Percentiles rank a stretch among this genome's conserved stretches.
phyloP scores from a whole-genome alignment of 35 echinoderm and acorn worm genomes.

The Hemicentrotus pulcherrimus region DNA sequence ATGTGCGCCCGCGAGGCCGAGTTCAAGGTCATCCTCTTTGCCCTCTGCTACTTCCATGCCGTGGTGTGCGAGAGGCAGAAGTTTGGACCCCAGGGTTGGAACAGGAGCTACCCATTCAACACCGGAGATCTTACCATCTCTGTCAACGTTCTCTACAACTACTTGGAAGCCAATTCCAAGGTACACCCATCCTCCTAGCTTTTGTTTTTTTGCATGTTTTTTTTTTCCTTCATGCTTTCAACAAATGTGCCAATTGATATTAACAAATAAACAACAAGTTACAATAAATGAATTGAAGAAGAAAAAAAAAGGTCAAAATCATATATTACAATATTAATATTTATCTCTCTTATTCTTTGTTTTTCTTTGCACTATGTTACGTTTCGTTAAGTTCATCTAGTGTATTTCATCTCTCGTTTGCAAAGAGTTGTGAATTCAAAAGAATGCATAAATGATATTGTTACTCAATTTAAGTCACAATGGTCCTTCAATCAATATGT shows the following conservation, averaged over 20 bases:
- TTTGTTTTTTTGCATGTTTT: neutral
- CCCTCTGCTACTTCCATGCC: constrained; percentile 99
- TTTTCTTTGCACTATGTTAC: too few species aligned
- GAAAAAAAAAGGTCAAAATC: neutral
- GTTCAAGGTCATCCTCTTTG: constrained; percentile 97
- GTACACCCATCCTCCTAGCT: neutral
- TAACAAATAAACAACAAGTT: neutral
- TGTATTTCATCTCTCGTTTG: too few species aligned
- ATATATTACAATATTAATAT: too few species aligned
- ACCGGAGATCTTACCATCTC: constrained; percentile 98
- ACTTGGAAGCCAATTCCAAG: constrained; percentile 98
- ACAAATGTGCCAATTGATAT: neutral
- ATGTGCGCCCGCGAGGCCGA: constrained; percentile 98
- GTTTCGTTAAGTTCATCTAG: too few species aligned
- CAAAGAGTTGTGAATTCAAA: too few species aligned
- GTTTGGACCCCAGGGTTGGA: constrained; percentile 99
- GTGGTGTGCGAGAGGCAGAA: constrained; percentile 96
- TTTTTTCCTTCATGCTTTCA: neutral
- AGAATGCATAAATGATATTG: too few species aligned
- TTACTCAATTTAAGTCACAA: too few species aligned
- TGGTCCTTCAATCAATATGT: too few species aligned
- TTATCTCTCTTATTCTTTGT: too few species aligned
- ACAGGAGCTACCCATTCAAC: constrained; percentile 96
- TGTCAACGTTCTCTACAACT: constrained; percentile 97
- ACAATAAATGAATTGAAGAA: neutral